Evolutionary conservation across 2,113 vertebrate genomes (phyloP), one percentile per base, ranked within the genome.

Genomic region (Trichomycterus rosablanca): DNA sequence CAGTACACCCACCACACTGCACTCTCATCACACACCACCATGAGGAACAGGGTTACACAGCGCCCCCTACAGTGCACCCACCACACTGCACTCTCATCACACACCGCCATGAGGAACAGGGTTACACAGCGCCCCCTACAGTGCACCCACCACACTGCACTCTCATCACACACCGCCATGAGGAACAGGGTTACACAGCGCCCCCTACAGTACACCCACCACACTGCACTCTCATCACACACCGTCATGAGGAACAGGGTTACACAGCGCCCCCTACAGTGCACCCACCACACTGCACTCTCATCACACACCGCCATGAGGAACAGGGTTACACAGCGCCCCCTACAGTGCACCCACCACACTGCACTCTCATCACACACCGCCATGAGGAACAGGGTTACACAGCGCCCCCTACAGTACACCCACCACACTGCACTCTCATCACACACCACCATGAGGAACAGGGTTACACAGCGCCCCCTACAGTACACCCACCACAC

Each of bases 351-450:
- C 65, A 98, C 93, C 46, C 98, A 82, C 54, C 93, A n/a, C n/a
- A n/a, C n/a, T n/a, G n/a, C n/a, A n/a, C n/a, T n/a, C 93, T 95
- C 98, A 66, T 2, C 26, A 34, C 10, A 15, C 58, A 57, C 12
- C 49, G 43, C 18, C 14, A 32, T n/a, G n/a, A 32, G 35, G 4
- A 43, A 32, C 26, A n/a, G n/a, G n/a, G n/a, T n/a, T n/a, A n/a
- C n/a, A n/a, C n/a, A 98, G 28, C 93, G 91, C 74, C 97, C 94
- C 65, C 93, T 93, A 79, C 95, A 99, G 66, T 97, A 97, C 65
- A 98, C 93, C 46, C 98, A 82, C 54, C 93, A n/a, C n/a, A n/a
- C n/a, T n/a, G n/a, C n/a, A n/a, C n/a, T n/a, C 93, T 95, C 98
- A 66, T 2, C 26, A 34, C 10, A 15, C 58, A 57, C 12, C 49